Percentiles rank a stretch among this genome's conserved stretches.
Conservation (phyloP, 1,140 invertebrate genomes). For the Ips typographus region DNA sequence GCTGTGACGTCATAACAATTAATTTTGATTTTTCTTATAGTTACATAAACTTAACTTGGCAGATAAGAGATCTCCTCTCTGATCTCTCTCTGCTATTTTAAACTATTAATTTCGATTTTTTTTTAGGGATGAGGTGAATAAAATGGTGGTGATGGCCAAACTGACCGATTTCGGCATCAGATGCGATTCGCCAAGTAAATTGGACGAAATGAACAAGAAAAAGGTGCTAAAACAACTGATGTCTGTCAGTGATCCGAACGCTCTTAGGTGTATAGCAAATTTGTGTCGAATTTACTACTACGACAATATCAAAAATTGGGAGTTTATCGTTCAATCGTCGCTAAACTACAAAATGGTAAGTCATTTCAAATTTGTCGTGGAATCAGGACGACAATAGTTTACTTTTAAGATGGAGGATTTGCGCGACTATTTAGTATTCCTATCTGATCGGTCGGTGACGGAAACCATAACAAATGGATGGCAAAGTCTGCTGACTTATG, state of each 20-base stretch:
- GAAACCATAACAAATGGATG: constrained; percentile 42
- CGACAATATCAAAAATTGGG: constrained; percentile 42
- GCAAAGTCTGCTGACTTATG: constrained; percentile 40
- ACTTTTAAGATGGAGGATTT: constrained; percentile 37
- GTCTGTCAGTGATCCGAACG: constrained; percentile 25
- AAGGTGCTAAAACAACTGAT: constrained; percentile 40
- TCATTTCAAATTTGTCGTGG: no score
- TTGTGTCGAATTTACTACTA: constrained; percentile 42
- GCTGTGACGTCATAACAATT: no score
- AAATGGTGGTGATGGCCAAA: constrained; percentile 41
- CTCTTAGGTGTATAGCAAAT: constrained; percentile 40
- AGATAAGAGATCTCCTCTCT: no score
- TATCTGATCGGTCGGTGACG: constrained; percentile 35
- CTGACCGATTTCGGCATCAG: constrained; percentile 38
- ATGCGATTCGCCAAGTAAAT: constrained; percentile 32
- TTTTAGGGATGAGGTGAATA: constrained; percentile 42
- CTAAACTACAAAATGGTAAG: constrained; percentile 39
- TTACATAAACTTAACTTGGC: no score
- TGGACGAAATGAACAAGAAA: constrained; percentile 40
- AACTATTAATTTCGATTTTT: constrained; percentile 9
- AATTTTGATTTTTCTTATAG: no score
- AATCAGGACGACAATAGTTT: no score
- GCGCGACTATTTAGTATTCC: constrained; percentile 39
- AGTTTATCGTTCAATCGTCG: constrained; percentile 39
- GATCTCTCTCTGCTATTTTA: no score